Evolutionary conservation across 1,140 invertebrate genomes (phyloP).

Genomic region (Drosophila biarmipes): DNA sequence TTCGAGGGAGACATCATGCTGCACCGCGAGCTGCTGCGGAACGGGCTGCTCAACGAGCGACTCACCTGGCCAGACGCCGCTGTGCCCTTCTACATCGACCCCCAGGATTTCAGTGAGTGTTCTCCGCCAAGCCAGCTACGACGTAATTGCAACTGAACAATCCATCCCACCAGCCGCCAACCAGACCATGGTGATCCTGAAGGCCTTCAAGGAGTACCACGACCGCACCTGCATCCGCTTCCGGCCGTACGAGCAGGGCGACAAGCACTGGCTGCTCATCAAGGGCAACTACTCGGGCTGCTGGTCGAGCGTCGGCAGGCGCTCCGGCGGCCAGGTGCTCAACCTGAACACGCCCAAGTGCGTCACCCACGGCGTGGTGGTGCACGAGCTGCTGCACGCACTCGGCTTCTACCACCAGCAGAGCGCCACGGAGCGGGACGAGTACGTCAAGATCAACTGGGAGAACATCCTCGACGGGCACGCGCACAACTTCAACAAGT

Average conservation of each 20-base stretch:
- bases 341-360: slow-evolving; percentile 87
- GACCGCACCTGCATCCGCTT: slow-evolving; percentile 90
- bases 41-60: slow-evolving; percentile 87
- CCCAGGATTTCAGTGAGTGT: slow-evolving; percentile 88
- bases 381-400: slow-evolving; percentile 90
- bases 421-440: slow-evolving; percentile 88
- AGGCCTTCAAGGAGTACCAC: slow-evolving; percentile 89
- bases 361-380: slow-evolving; percentile 85
- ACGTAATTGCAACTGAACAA: too few species aligned
- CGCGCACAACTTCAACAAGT: slow-evolving; percentile 90
- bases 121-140: too few species aligned
- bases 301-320: slow-evolving; percentile 91
- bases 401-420: slow-evolving; percentile 92
- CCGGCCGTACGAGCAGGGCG: slow-evolving; percentile 88
- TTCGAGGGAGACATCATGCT: slow-evolving; percentile 87
- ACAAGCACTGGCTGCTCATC: slow-evolving; percentile 87
- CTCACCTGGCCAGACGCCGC: slow-evolving; percentile 88
- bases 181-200: slow-evolving; percentile 86
- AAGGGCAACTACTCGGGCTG: slow-evolving; percentile 90
- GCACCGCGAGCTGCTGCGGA: slow-evolving; percentile 84
- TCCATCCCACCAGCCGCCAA: slow-evolving; percentile 52
- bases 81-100: slow-evolving; percentile 88
- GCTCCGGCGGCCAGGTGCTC: slow-evolving; percentile 86
- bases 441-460: slow-evolving; percentile 88
- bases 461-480: slow-evolving; percentile 88